Evolutionary conservation across 92 coral and sea anemone genomes (phyloP).

Genomic region (Zoanthus solanderi): DNA sequence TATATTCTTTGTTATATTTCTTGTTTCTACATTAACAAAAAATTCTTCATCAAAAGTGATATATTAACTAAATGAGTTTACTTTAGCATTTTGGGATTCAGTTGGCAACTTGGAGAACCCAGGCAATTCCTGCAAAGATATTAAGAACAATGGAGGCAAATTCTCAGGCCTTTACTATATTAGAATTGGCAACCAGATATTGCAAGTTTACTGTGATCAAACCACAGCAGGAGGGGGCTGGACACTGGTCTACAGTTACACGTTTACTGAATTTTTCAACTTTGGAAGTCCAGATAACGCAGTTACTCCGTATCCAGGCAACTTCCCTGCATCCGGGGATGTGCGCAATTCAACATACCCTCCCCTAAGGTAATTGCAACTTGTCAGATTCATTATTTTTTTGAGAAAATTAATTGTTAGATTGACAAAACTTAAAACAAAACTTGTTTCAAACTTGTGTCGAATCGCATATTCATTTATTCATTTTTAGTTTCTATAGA

Average conservation of each 20-base stretch:
- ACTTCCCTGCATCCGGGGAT: background rate
- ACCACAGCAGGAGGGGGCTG: conserved; percentile 36
- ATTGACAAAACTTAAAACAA: too few species aligned
- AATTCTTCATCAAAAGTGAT: background rate
- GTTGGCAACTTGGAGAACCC: conserved; percentile 31
- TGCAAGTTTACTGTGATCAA: conserved; percentile 29
- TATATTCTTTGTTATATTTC: too few species aligned
- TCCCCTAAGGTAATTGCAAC: background rate
- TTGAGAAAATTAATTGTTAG: background rate
- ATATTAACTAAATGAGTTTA: background rate
- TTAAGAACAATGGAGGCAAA: conserved; percentile 2
- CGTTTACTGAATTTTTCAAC: background rate
- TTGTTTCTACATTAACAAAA: background rate
- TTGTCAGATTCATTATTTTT: background rate
- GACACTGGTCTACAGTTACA: conserved; percentile 37
- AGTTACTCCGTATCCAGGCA: conserved; percentile 2
- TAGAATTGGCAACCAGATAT: background rate
- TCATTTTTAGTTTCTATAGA: too few species aligned
- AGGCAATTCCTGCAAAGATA: conserved; percentile 28
- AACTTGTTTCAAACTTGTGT: too few species aligned
- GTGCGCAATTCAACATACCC: background rate
- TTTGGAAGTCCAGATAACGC: conserved; percentile 17
- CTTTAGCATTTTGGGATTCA: background rate
- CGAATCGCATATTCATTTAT: too few species aligned
- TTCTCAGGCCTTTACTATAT: conserved; percentile 5